phyloP scores from a whole-genome alignment of 2,113 vertebrate species.

The Echinops telfairi region DNA sequence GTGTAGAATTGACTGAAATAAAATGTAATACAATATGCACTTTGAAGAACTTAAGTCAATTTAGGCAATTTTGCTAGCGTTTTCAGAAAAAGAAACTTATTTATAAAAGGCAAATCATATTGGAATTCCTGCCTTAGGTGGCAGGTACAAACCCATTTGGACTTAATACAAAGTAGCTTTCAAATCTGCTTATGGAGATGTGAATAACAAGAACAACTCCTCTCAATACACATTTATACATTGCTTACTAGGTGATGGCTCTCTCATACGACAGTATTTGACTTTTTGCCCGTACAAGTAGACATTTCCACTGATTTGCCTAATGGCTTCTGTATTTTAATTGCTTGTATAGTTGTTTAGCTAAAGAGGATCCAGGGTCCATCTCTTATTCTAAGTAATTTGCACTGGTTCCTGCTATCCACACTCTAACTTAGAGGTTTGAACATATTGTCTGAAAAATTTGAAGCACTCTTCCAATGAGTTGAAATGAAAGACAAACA shows the following conservation, averaged over 20 bases:
- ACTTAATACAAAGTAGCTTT: conserved; percentile 59
- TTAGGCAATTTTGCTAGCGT: conserved; percentile 60
- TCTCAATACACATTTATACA: conserved; percentile 52
- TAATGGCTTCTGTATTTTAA: conserved; percentile 66
- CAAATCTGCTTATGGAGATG: conserved; percentile 30
- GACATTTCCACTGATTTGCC: conserved; percentile 57
- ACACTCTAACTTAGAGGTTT: conserved; percentile 16
- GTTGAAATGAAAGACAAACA: conserved; percentile 23
- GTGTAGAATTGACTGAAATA: conserved; percentile 55
- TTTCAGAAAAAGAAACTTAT: conserved; percentile 55
- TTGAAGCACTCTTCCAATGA: background rate
- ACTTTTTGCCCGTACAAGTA: conserved; percentile 52
- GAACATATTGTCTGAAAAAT: conserved; percentile 41
- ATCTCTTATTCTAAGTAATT: conserved; percentile 64
- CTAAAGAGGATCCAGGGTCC: conserved; percentile 9
- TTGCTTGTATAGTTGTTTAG: conserved; percentile 59
- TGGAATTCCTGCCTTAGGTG: conserved; percentile 53
- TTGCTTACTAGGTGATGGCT: conserved; percentile 46
- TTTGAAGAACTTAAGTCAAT: conserved; percentile 67
- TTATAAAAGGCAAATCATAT: conserved; percentile 57
- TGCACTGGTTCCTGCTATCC: conserved; percentile 30
- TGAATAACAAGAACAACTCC: conserved; percentile 48
- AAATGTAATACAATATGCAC: conserved; percentile 51
- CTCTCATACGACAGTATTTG: conserved; percentile 52
- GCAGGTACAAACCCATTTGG: conserved; percentile 44